A percentile compares a stretch with the other conserved stretches of the same genome.
Evolutionary conservation across 1,140 invertebrate genomes (phyloP).

Genomic region (Diuraphis noxia): DNA sequence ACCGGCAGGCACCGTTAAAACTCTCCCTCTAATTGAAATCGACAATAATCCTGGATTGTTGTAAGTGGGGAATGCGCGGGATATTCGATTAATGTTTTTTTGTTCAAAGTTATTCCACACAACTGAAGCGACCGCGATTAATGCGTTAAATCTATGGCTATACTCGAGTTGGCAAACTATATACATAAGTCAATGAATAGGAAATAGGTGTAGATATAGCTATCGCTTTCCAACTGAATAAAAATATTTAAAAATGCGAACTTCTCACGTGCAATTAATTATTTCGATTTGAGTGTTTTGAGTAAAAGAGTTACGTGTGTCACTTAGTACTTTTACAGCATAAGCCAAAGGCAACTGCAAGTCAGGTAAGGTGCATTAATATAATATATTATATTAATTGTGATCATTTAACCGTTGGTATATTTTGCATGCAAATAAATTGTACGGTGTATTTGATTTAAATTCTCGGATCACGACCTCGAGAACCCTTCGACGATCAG

Average conservation of each 20-base stretch:
- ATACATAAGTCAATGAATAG: neutral
- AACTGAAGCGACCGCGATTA: neutral
- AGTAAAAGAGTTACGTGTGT: too few relatives aligned
- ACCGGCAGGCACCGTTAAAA: neutral
- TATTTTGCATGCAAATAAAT: too few relatives aligned
- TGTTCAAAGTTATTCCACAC: neutral
- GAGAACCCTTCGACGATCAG: too few relatives aligned
- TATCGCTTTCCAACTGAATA: neutral
- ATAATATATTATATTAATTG: too few relatives aligned
- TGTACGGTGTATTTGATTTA: too few relatives aligned
- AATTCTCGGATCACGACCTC: too few relatives aligned
- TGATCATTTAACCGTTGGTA: too few relatives aligned
- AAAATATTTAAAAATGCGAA: neutral
- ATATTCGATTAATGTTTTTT: constrained; percentile 1
- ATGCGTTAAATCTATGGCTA: neutral
- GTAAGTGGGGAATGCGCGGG: neutral
- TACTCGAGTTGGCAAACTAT: neutral
- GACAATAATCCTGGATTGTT: neutral
- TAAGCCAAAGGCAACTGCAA: too few relatives aligned
- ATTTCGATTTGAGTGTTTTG: too few relatives aligned
- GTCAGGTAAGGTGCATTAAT: too few relatives aligned
- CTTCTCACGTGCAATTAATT: neutral
- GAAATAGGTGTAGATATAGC: too few relatives aligned
- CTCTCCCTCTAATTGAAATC: neutral
- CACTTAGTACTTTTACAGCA: too few relatives aligned